Evolutionary conservation across 2,113 vertebrate species (phyloP).

Genomic region (Zapornia atra): DNA sequence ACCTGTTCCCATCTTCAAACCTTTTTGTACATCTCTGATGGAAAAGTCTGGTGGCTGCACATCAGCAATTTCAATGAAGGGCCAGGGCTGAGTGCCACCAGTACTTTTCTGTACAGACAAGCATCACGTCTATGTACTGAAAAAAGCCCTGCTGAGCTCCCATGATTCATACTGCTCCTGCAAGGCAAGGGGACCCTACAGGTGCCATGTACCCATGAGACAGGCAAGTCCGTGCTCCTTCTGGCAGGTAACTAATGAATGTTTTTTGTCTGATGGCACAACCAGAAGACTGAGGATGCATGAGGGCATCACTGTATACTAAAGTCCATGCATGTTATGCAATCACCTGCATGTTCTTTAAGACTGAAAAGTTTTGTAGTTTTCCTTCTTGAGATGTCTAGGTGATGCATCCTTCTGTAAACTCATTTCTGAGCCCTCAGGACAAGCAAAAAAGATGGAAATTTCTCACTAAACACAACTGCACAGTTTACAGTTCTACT

Average conservation of each 20-base stretch:
- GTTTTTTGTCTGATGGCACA: not conserved
- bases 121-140: not conserved
- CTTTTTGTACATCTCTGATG: accelerated
- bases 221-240: not conserved
- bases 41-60: not conserved
- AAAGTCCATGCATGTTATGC: not conserved
- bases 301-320: not conserved
- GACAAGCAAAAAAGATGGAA: not conserved
- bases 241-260: not conserved
- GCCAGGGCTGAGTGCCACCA: not conserved
- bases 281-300: not conserved
- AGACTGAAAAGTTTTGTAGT: not conserved
- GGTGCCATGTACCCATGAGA: not conserved
- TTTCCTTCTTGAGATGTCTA: not conserved
- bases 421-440: not conserved
- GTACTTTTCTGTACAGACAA: not conserved
- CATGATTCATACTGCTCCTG: accelerated
- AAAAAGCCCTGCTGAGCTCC: not conserved
- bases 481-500: not conserved
- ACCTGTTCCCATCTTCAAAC: not conserved
- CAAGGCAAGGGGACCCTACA: not conserved
- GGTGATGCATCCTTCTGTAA: not conserved
- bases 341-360: not conserved
- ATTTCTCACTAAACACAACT: not conserved
- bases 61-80: not conserved